Evolutionary conservation across 2,113 vertebrate species (phyloP).

Genomic region (Pseudorectes ferrugineus): DNA sequence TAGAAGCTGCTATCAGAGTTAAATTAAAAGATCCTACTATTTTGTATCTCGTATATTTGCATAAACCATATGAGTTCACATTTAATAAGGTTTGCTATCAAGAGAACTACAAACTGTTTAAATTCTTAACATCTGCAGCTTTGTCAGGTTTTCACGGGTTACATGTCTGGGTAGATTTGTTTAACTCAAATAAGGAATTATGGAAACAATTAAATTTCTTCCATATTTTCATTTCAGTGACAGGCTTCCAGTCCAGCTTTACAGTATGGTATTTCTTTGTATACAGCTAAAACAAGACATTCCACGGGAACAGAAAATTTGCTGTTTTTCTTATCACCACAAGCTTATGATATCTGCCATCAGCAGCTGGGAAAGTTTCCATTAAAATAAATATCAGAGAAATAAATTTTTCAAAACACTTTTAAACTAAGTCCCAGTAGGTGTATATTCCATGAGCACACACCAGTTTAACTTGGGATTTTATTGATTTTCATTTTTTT

Average conservation of each 20-base stretch:
- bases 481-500: not conserved
- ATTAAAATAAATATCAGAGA: slow-evolving; percentile 28
- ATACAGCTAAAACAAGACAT: not conserved
- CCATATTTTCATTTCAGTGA: not conserved
- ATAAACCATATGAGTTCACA: not conserved
- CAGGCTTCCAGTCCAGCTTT: not conserved
- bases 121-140: not conserved
- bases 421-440: not conserved
- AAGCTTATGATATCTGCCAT: not conserved
- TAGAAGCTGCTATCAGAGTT: slow-evolving; percentile 8
- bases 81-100: slow-evolving; percentile 13
- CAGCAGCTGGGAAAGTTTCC: not conserved
- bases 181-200: slow-evolving; percentile 6
- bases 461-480: not conserved
- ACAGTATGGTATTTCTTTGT: not conserved
- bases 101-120: slow-evolving; percentile 19
- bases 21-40: slow-evolving; percentile 27
- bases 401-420: not conserved
- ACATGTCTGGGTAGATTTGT: not conserved
- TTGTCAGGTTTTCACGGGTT: not conserved
- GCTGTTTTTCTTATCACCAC: not conserved
- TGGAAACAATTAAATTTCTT: slow-evolving; percentile 10
- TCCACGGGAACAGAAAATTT: not conserved
- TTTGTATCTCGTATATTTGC: not conserved
- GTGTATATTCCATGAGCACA: not conserved